Evolutionary conservation across 2,888 invertebrate species (phyloP).

Genomic region (Orthosia gracilis): DNA sequence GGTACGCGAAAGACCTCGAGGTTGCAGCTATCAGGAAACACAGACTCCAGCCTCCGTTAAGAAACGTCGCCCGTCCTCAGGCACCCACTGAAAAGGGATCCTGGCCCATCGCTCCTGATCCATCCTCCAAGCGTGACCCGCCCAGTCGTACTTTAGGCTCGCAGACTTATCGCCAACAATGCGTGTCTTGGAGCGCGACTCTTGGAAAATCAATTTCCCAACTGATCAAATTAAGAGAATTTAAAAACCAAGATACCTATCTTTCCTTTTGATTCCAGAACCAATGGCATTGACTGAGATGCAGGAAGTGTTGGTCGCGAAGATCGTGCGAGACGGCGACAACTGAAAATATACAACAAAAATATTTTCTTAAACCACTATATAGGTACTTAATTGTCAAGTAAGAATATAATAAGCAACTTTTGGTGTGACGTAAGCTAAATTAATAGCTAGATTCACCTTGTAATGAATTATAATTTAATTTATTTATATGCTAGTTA

Average conservation of each 20-base stretch:
- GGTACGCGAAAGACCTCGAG: too few relatives aligned
- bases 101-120: too few relatives aligned
- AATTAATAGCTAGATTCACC: slow-evolving; percentile 15
- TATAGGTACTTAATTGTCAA: neutral
- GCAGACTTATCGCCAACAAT: too few relatives aligned
- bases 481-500: too few relatives aligned
- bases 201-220: too few relatives aligned
- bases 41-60: too few relatives aligned
- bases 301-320: slow-evolving; percentile 97
- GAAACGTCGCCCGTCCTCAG: too few relatives aligned
- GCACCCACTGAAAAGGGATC: too few relatives aligned
- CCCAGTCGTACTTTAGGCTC: too few relatives aligned
- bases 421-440: neutral
- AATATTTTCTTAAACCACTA: neutral
- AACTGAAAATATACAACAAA: slow-evolving; percentile 82
- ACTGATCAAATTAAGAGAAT: neutral
- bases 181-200: too few relatives aligned
- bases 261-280: slow-evolving; percentile 93
- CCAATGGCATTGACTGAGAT: slow-evolving; percentile 96
- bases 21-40: too few relatives aligned
- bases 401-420: neutral
- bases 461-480: neutral
- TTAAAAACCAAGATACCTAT: slow-evolving; percentile 83
- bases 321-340: slow-evolving; percentile 94
- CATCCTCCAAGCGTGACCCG: too few relatives aligned